A percentile compares a stretch with the other conserved stretches of the same genome.
These are phyloP conservation scores for Centropyge bicolor DNA, from an alignment of 2,797 vertebrate species.

Conservation along the genomic window DNA sequence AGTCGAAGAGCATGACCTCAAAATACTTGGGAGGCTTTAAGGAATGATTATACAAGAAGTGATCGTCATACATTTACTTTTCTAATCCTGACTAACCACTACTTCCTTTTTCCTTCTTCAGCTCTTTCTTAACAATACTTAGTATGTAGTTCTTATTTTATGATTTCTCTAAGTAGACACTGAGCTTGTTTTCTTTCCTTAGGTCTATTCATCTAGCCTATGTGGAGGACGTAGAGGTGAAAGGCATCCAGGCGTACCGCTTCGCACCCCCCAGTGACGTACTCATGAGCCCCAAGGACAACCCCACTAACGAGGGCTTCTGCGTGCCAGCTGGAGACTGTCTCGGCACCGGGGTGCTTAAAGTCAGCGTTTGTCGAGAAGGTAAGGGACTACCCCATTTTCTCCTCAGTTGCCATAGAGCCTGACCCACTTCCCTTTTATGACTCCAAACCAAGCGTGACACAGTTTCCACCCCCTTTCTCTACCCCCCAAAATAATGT, in stretches of 20 bases:
- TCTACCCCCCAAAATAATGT: constrained; percentile 25
- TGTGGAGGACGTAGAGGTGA: constrained; percentile 85
- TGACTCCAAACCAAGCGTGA: constrained; percentile 37
- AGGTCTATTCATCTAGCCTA: constrained; percentile 88
- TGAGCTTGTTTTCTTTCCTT: background rate
- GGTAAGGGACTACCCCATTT: constrained; percentile 64
- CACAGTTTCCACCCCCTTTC: background rate
- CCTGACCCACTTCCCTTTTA: constrained; percentile 53
- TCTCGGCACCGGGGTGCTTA: constrained; percentile 87
- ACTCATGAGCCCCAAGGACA: constrained; percentile 83
- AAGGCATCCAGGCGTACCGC: constrained; percentile 88
- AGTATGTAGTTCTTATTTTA: background rate
- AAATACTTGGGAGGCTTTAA: background rate
- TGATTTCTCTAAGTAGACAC: accelerated
- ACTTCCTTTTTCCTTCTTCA: background rate
- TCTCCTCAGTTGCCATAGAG: background rate
- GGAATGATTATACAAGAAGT: constrained; percentile 12
- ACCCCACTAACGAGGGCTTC: constrained; percentile 86
- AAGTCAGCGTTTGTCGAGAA: constrained; percentile 89
- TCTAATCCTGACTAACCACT: background rate
- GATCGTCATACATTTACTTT: background rate
- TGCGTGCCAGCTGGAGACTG: constrained; percentile 87
- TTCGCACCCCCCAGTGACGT: constrained; percentile 86
- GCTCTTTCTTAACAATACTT: background rate
- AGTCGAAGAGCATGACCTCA: too few relatives aligned